Conservation (phyloP, 2,113 vertebrate species). For the Crypturellus undulatus region DNA sequence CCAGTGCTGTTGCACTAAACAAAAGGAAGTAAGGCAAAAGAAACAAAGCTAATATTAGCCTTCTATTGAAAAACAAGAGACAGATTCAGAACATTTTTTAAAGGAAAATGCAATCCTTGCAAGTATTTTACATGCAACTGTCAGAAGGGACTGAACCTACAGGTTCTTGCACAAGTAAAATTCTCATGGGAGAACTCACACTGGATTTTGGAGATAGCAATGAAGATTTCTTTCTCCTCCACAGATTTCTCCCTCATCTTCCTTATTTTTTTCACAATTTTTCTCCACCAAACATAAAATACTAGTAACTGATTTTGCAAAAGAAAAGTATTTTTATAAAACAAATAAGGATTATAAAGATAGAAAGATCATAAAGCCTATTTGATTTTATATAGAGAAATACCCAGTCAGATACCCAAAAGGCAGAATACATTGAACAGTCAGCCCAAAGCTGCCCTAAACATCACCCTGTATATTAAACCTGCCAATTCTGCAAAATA, state of each 20-base stretch:
- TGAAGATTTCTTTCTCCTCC: neutral
- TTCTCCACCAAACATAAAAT: neutral
- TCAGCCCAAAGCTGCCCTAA: neutral
- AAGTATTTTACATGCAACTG: neutral
- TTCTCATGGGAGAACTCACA: neutral
- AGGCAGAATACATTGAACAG: neutral
- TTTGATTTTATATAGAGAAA: neutral
- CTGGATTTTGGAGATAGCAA: neutral
- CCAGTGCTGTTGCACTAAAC: neutral
- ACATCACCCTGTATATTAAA: neutral
- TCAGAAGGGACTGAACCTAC: neutral
- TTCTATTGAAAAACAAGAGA: constrained; percentile 6
- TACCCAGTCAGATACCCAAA: neutral
- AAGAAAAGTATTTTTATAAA: neutral
- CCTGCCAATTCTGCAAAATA: neutral
- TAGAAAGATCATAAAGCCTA: neutral
- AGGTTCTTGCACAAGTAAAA: neutral
- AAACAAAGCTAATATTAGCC: constrained; percentile 45
- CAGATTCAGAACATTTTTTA: neutral
- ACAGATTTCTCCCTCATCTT: neutral
- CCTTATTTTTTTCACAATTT: neutral
- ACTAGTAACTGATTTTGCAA: neutral
- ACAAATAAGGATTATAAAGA: neutral
- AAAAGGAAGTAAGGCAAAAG: constrained; percentile 1
- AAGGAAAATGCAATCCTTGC: neutral